Percentiles rank a stretch among this genome's conserved stretches.
These are phyloP conservation scores for Serilophus lunatus DNA, from an alignment of 2,113 vertebrate species.

Conservation along the genomic window DNA sequence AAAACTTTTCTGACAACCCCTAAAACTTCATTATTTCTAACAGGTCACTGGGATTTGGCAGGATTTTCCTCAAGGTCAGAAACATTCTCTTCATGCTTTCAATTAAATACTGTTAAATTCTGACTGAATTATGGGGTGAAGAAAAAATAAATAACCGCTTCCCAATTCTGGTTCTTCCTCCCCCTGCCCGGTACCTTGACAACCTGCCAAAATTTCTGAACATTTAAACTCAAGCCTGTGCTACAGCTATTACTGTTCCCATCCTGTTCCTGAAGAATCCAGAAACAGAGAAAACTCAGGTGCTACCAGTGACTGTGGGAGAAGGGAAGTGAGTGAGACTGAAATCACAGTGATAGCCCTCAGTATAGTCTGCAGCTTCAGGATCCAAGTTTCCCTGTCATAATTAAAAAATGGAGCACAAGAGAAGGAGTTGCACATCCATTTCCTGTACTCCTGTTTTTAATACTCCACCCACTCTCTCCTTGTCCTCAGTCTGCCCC, in stretches of 20 bases:
- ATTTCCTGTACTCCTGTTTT: not conserved
- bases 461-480: not conserved
- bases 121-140: not conserved
- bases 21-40: not conserved
- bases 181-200: not conserved
- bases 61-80: not conserved
- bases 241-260: not conserved
- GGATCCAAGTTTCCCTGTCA: not conserved
- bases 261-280: not conserved
- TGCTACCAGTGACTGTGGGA: not conserved
- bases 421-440: not conserved
- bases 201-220: not conserved
- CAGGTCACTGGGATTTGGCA: not conserved
- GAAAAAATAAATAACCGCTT: constrained; percentile 14
- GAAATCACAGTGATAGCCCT: not conserved
- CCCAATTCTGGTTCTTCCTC: not conserved
- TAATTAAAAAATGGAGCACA: not conserved
- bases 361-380: not conserved
- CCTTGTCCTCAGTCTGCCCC: not conserved
- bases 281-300: not conserved
- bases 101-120: not conserved
- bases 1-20: not conserved
- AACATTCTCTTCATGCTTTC: not conserved
- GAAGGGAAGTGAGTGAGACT: not conserved
- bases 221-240: not conserved